These are phyloP conservation scores for Limnothrissa miodon DNA, from an alignment of 2,113 vertebrate genomes.

Conservation along the genomic window DNA sequence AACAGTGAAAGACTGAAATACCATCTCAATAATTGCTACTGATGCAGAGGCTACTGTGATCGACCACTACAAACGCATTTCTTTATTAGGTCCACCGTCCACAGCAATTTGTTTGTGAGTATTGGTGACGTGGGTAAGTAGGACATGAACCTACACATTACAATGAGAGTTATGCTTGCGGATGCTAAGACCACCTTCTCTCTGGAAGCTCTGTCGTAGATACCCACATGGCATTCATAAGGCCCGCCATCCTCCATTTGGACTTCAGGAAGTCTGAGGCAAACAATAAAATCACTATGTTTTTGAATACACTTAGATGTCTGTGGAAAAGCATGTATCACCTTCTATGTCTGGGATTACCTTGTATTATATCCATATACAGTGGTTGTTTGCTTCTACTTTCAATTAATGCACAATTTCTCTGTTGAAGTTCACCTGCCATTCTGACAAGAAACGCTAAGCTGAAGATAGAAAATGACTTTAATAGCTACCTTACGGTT, in stretches of 20 bases:
- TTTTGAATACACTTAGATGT: neutral
- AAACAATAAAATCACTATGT: neutral
- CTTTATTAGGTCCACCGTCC: neutral
- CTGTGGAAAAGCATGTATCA: neutral
- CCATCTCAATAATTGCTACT: neutral
- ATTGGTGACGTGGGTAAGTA: neutral
- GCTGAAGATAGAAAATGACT: constrained; percentile 18
- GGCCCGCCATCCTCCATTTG: constrained; percentile 87
- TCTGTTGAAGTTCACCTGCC: neutral
- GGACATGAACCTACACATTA: constrained; percentile 81
- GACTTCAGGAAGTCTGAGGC: constrained; percentile 86
- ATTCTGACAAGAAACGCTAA: constrained; percentile 1
- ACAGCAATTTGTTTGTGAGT: neutral
- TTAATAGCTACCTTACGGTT: constrained; percentile 80
- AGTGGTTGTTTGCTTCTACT: neutral
- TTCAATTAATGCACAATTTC: neutral
- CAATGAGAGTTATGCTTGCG: constrained; percentile 81
- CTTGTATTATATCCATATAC: neutral
- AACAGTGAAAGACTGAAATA: neutral
- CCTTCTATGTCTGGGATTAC: no score
- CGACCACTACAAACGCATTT: no score
- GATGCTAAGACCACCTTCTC: constrained; percentile 88
- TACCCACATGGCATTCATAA: constrained; percentile 92
- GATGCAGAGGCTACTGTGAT: neutral
- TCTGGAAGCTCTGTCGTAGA: constrained; percentile 82